Conservation (phyloP, 2,888 invertebrate species). For the Leptopilina syphax region DNA sequence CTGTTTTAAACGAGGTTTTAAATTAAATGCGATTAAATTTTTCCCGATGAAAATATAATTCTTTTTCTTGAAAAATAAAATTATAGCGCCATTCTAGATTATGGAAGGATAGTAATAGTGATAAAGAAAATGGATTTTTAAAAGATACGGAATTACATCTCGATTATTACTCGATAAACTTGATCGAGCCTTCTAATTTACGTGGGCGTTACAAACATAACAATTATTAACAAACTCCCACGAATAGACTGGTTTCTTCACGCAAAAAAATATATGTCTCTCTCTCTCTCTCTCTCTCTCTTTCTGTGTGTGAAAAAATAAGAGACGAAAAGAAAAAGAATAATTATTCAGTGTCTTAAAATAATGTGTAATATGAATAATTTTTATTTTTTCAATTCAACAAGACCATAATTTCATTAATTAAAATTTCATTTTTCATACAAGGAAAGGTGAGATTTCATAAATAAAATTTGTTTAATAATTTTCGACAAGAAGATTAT, state of each 20-base stretch:
- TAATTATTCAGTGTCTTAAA: neutral
- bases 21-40: too few relatives aligned
- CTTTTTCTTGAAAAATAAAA: neutral
- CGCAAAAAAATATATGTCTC: conserved; percentile 8
- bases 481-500: too few relatives aligned
- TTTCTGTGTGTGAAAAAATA: too few relatives aligned
- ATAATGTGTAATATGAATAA: too few relatives aligned
- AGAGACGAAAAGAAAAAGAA: neutral
- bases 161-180: conserved; percentile 27
- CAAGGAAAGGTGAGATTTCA: too few relatives aligned
- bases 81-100: neutral
- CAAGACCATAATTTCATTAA: too few relatives aligned
- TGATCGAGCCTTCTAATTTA: conserved; percentile 7
- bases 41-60: too few relatives aligned
- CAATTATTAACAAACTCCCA: conserved; percentile 57
- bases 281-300: too few relatives aligned
- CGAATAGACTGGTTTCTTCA: conserved; percentile 49
- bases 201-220: conserved; percentile 53
- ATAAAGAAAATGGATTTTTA: neutral
- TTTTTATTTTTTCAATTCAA: too few relatives aligned
- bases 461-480: too few relatives aligned
- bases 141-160: conserved; percentile 20
- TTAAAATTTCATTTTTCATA: too few relatives aligned
- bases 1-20: too few relatives aligned
- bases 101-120: neutral